Percentiles rank a stretch among this genome's conserved stretches.
Conservation (phyloP, 1,140 invertebrate genomes). For the Branchinecta lindahli region DNA sequence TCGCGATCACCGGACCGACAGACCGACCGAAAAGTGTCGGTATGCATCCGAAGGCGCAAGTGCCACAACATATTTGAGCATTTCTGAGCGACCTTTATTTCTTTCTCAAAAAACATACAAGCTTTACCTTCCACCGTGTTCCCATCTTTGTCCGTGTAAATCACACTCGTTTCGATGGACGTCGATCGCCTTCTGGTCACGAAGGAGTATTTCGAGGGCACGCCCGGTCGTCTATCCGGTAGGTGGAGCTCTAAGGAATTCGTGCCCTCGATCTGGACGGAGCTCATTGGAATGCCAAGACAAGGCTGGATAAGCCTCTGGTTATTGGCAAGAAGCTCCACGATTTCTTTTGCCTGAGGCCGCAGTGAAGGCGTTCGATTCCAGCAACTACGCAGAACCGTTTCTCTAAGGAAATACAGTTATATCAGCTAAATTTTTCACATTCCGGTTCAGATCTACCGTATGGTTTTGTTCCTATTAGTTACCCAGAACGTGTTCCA, state of each 20-base stretch:
- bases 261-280: constrained; percentile 47
- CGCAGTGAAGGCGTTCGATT: constrained; percentile 46
- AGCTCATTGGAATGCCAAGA: constrained; percentile 54
- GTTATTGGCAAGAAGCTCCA: constrained; percentile 57
- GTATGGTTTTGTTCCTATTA: too few relatives aligned
- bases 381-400: constrained; percentile 61
- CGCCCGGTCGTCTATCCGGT: constrained; percentile 27
- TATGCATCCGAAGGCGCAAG: too few relatives aligned
- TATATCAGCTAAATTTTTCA: too few relatives aligned
- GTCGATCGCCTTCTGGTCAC: not conserved
- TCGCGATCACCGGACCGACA: too few relatives aligned
- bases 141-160: not conserved
- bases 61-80: too few relatives aligned
- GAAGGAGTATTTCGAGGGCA: not conserved
- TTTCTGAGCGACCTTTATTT: too few relatives aligned
- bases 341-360: constrained; percentile 55
- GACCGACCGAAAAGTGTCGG: too few relatives aligned
- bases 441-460: not conserved
- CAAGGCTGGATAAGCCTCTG: constrained; percentile 59
- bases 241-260: constrained; percentile 40
- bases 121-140: not conserved
- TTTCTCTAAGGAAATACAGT: constrained; percentile 38
- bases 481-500: too few relatives aligned
- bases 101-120: too few relatives aligned
- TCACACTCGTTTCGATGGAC: not conserved